These are phyloP conservation scores for Laticauda laticaudata DNA, from an alignment of 2,113 vertebrate species.

Conservation along the genomic window DNA sequence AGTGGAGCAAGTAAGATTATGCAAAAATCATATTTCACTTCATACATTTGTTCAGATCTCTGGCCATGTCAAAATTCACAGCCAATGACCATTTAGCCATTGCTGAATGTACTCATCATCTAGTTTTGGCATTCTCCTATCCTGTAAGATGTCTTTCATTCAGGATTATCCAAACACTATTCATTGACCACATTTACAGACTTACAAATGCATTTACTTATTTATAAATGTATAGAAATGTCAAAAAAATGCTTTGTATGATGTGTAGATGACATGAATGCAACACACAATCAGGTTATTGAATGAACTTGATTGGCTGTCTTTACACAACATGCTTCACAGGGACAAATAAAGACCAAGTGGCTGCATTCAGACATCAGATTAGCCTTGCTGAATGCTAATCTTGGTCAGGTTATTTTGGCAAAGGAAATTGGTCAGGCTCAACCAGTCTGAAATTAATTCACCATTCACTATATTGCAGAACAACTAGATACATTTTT, in stretches of 20 bases:
- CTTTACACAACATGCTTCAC: background rate
- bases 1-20: conserved; percentile 5
- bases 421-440: background rate
- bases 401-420: background rate
- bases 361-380: background rate
- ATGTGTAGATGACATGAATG: background rate
- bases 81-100: background rate
- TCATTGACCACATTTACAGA: background rate
- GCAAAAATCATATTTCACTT: conserved; percentile 46
- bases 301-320: background rate
- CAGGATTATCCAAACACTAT: background rate
- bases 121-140: background rate
- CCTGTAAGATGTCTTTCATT: background rate
- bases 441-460: background rate
- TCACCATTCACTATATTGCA: background rate
- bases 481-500: too few species aligned
- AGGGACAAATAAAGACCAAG: background rate
- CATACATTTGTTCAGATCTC: conserved; percentile 14
- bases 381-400: background rate
- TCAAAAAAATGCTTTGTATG: background rate
- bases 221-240: background rate
- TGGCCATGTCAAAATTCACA: background rate
- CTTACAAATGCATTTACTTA: background rate
- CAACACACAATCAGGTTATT: background rate
- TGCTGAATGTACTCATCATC: background rate